A percentile compares a stretch with the other conserved stretches of the same genome.
Conservation (phyloP, 1,140 invertebrate genomes). For the Brevipalpus yothersi region DNA sequence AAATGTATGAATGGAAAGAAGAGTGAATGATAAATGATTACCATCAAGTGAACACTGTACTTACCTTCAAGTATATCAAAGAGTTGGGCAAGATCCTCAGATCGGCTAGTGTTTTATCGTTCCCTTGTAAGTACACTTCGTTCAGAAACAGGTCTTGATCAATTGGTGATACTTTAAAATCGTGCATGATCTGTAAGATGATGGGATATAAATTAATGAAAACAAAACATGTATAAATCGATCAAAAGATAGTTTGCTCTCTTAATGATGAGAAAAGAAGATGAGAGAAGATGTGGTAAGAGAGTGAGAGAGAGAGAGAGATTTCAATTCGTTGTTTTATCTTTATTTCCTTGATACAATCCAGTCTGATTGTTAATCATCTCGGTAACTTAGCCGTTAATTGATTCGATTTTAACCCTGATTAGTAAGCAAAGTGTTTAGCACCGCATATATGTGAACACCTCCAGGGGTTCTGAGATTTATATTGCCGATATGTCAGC, state of each 20-base stretch:
- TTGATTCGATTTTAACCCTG: too few species aligned
- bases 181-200: constrained; percentile 22
- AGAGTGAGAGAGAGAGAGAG: neutral
- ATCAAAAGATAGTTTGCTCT: neutral
- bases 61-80: constrained; percentile 24
- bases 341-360: neutral
- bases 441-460: too few species aligned
- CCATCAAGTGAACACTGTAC: neutral
- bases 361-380: too few species aligned
- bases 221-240: neutral
- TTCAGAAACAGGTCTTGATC: constrained; percentile 26
- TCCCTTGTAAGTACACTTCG: constrained; percentile 18
- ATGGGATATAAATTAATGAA: neutral
- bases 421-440: too few species aligned
- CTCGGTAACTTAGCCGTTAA: too few species aligned
- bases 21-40: neutral
- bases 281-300: neutral
- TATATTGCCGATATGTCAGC: too few species aligned
- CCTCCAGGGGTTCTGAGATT: too few species aligned
- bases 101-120: constrained; percentile 19
- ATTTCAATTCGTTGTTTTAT: neutral
- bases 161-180: constrained; percentile 24
- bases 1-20: too few species aligned
- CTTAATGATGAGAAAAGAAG: neutral
- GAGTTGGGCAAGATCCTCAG: constrained; percentile 22